Percentiles rank a stretch among this genome's conserved stretches.
Conservation (phyloP, 2,113 vertebrate species). For the Numenius arquata region DNA sequence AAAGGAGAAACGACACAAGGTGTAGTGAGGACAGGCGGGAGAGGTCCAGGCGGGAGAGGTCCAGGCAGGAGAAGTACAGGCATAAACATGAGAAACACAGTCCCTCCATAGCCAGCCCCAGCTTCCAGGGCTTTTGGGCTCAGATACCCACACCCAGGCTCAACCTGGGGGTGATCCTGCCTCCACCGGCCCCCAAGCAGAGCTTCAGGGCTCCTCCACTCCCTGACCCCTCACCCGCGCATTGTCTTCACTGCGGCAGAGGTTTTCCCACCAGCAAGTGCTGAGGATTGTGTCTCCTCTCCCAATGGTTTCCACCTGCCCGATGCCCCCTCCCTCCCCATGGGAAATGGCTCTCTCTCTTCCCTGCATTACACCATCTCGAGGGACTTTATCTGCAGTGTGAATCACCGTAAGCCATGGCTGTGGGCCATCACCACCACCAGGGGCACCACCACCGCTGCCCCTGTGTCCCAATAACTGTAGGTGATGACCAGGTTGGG, state of each 20-base stretch:
- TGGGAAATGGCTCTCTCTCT: too few relatives aligned
- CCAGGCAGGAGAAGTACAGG: rapidly evolving
- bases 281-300: neutral
- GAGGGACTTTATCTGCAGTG: neutral
- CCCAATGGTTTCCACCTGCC: neutral
- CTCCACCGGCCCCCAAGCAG: neutral
- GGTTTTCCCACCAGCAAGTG: neutral
- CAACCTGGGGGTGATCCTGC: neutral
- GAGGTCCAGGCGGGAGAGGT: too few relatives aligned
- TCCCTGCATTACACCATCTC: rapidly evolving
- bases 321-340: rapidly evolving
- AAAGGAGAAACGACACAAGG: rapidly evolving
- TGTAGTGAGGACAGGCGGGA: rapidly evolving
- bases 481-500: neutral
- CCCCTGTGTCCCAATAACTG: neutral
- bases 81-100: rapidly evolving
- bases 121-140: neutral
- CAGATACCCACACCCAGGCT: rapidly evolving
- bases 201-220: rapidly evolving
- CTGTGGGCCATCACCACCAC: neutral
- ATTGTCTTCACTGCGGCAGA: rapidly evolving
- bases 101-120: rapidly evolving
- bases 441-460: too few relatives aligned
- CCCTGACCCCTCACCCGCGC: neutral
- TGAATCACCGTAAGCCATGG: neutral